Evolutionary conservation across 2,113 vertebrate species (phyloP).

Genomic region (Mormyrus iriodes): DNA sequence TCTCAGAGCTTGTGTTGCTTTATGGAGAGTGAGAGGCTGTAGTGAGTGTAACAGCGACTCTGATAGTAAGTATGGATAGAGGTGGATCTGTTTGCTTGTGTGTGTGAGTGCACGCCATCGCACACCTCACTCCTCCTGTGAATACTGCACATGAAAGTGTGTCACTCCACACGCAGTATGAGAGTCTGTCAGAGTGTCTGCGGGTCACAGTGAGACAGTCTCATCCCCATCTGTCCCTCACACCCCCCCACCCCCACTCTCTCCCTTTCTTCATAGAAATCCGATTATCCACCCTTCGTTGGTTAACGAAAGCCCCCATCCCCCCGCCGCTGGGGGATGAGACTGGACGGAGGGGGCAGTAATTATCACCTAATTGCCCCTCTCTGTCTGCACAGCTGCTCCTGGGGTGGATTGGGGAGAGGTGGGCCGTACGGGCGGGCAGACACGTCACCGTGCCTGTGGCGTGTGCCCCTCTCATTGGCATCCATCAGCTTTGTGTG

Average conservation of each 20-base stretch:
- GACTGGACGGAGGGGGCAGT: slow-evolving; percentile 48
- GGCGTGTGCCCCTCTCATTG: neutral
- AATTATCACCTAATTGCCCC: slow-evolving; percentile 61
- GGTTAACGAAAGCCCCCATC: slow-evolving; percentile 53
- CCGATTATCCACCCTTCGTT: slow-evolving; percentile 57
- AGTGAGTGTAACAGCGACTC: neutral
- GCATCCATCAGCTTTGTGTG: neutral
- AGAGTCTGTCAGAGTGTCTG: slow-evolving; percentile 42
- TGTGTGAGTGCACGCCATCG: slow-evolving; percentile 16
- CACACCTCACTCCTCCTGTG: slow-evolving; percentile 5
- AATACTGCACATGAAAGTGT: neutral
- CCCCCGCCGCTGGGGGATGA: slow-evolving; percentile 31
- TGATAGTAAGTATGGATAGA: neutral
- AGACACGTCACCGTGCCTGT: neutral
- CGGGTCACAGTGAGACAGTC: slow-evolving; percentile 50
- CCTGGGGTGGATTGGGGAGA: slow-evolving; percentile 34
- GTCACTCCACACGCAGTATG: slow-evolving; percentile 21
- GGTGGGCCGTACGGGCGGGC: neutral
- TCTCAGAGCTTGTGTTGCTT: neutral
- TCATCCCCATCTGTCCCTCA: slow-evolving; percentile 58
- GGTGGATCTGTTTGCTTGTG: neutral
- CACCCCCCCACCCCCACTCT: slow-evolving; percentile 28
- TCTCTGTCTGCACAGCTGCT: slow-evolving; percentile 61
- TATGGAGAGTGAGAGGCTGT: neutral
- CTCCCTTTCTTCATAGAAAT: slow-evolving; percentile 57